Evolutionary conservation across 2,113 vertebrate species (phyloP).

Genomic region (Colinus virginianus): DNA sequence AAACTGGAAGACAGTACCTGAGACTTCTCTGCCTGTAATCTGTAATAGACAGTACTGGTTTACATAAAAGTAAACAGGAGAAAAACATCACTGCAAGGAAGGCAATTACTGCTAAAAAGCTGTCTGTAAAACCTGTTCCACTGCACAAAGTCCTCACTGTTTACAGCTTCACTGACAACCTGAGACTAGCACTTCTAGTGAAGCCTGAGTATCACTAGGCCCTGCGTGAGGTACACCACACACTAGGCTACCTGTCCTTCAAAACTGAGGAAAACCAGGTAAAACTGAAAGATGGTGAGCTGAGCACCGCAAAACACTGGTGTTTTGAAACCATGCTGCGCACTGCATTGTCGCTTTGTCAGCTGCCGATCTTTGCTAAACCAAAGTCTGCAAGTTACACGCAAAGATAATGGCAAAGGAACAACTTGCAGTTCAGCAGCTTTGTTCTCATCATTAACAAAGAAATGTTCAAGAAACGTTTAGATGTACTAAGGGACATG

Average conservation of each 20-base stretch:
- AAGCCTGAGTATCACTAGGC: background rate
- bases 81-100: rapidly evolving
- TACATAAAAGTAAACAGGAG: background rate
- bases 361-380: background rate
- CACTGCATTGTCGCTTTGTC: background rate
- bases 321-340: background rate
- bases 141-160: background rate
- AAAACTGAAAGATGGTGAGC: background rate
- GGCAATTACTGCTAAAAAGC: background rate
- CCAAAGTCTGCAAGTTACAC: background rate
- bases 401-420: background rate
- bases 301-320: background rate
- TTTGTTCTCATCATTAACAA: background rate
- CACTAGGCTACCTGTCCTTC: background rate
- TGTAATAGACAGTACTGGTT: background rate
- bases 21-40: background rate
- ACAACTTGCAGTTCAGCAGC: background rate
- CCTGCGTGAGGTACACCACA: background rate
- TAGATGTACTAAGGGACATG: no score
- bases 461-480: no score
- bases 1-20: background rate
- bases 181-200: background rate
- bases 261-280: background rate
- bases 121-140: background rate
- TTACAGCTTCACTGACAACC: background rate